A percentile compares a stretch with the other conserved stretches of the same genome.
These are phyloP conservation scores for Hozukius guyotensis DNA, from an alignment of 2,797 vertebrate species.

Conservation along the genomic window DNA sequence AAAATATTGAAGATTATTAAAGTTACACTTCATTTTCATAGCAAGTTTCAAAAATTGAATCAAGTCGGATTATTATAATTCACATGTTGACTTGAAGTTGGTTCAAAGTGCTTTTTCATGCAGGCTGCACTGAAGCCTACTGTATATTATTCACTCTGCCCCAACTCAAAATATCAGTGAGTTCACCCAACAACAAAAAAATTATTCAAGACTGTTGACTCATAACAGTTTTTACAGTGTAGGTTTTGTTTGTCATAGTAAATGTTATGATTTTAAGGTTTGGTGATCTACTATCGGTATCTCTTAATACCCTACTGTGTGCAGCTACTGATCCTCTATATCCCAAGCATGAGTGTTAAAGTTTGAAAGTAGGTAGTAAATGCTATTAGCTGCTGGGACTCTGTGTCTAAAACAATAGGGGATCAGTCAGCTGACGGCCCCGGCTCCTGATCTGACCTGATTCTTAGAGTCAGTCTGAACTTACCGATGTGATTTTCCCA, in stretches of 20 bases:
- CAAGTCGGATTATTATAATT: neutral
- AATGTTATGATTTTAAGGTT: neutral
- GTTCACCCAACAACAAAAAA: neutral
- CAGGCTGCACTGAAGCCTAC: neutral
- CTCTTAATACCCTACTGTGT: neutral
- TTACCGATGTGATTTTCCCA: conserved; percentile 80
- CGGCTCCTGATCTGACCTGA: neutral
- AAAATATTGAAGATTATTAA: too few relatives aligned
- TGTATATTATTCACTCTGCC: neutral
- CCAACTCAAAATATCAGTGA: neutral
- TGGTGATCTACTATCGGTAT: neutral
- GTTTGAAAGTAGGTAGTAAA: conserved; percentile 21
- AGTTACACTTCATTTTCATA: too few relatives aligned
- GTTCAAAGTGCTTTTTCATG: neutral
- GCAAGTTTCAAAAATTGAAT: too few relatives aligned
- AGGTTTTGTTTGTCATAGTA: neutral
- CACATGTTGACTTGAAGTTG: neutral
- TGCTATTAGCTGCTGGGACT: conserved; percentile 4
- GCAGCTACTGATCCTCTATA: neutral
- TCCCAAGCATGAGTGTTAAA: neutral
- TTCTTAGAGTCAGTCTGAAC: conserved; percentile 29
- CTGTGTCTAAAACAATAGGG: neutral
- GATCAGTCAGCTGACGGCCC: neutral
- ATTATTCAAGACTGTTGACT: neutral
- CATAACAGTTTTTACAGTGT: neutral